Base-by-base conservation (phyloP, 35 echinoderm and acorn worm genomes). In the Heliocidaris tuberculata region DNA sequence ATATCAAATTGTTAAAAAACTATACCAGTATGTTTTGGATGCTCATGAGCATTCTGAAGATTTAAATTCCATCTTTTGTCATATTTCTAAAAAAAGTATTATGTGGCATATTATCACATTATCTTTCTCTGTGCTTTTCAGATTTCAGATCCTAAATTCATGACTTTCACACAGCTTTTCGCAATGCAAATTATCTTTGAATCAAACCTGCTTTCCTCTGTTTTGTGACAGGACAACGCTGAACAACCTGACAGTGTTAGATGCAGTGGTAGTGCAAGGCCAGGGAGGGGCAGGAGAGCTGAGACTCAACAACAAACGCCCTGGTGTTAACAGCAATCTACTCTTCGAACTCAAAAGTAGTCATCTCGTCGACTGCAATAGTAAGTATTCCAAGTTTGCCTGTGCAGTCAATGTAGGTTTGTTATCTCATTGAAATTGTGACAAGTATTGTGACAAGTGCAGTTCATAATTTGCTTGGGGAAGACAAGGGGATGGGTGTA, bases 201-300 rank as follows among this genome's bases (percentile, higher is more conserved):
- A 78, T n/a, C 27, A 78, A n/a, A 27, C 21, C 27, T 78, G 11
- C 52, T 56, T 13, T 15, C 52, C 6, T 15, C 15, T 78, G 3
- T 78, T 78, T 95, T 96, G 21, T 86, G 35, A 24, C 60, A 99
- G 98, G 92, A n/a, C n/a, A n/a, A n/a, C n/a, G n/a, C n/a, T n/a
- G n/a, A 99, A 99, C 93, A 99, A 99, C 86, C 95, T 99, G 86
- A 97, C 97, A 85, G 96, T 99, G 49, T 90, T 99, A 48, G 98
- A 99, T 97, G 97, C 92, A 35, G 96, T 99, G 50, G 93, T 97
- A 47, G 98, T 99, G 32, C 59, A 97, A 56, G 98, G 98, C 49
- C 96, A 94, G 35, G 98, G 98, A 85, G 98, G 97, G 15, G 59
- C 94, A 86, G 98, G 97, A 32, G 98, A 99, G 92, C 94, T 99